Percentiles rank a stretch among this genome's conserved stretches.
Conservation (phyloP, 2,888 invertebrate species). For the Gastrophysa polygoni region DNA sequence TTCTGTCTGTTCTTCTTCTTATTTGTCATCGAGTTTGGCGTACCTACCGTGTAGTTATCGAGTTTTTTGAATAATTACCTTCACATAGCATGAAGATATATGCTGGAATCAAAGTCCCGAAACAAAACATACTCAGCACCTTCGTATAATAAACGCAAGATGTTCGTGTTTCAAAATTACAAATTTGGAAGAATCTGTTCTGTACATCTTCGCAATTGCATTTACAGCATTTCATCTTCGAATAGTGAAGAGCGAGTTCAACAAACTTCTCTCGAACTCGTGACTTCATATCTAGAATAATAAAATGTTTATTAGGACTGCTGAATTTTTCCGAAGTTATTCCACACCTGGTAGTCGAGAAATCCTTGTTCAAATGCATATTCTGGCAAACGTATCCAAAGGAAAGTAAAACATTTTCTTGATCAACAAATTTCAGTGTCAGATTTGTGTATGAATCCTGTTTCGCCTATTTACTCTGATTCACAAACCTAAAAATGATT, state of each 20-base stretch:
- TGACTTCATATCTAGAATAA: not conserved
- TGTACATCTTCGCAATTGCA: not conserved
- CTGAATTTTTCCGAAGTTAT: not conserved
- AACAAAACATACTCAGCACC: not conserved
- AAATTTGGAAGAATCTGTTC: not conserved
- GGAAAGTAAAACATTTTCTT: not conserved
- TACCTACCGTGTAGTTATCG: too few species aligned
- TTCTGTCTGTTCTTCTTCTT: too few species aligned
- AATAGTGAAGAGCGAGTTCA: not conserved
- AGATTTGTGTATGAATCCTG: not conserved
- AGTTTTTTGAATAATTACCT: not conserved
- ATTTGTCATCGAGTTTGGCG: too few species aligned
- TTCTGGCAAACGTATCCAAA: not conserved
- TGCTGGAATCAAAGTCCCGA: slow-evolving; percentile 15
- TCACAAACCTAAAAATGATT: not conserved
- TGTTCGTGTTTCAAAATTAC: not conserved
- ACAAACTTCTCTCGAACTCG: not conserved
- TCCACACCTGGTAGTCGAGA: not conserved
- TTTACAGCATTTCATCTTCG: slow-evolving; percentile 10
- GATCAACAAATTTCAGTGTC: not conserved
- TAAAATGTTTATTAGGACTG: not conserved
- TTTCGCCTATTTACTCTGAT: not conserved
- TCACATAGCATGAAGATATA: slow-evolving; percentile 15
- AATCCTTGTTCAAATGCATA: not conserved
- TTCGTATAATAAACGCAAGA: slow-evolving; percentile 1